Conservation (phyloP, 2,888 invertebrate genomes). For the Heliconius sara region DNA sequence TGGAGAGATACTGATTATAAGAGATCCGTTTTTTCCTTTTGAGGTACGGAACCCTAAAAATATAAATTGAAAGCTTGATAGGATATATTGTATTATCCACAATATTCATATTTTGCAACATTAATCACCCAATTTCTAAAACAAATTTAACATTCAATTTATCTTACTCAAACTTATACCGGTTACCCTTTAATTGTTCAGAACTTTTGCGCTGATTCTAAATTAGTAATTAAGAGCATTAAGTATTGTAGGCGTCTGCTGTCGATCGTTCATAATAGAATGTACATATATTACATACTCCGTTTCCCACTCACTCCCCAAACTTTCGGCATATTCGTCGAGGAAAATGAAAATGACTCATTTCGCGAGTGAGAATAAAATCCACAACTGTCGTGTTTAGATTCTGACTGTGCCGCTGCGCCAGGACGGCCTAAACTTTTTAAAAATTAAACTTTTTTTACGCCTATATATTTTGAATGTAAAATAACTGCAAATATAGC, state of each 20-base stretch:
- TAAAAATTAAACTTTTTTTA: no score
- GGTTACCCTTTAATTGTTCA: conserved; percentile 23
- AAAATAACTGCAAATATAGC: no score
- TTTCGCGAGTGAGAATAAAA: not conserved
- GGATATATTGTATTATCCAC: not conserved
- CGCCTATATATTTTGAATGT: no score
- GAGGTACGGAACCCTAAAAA: no score
- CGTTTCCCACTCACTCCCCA: not conserved
- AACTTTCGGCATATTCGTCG: not conserved
- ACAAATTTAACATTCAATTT: conserved; percentile 27
- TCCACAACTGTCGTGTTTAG: no score
- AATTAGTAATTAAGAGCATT: conserved; percentile 15
- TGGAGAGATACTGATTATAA: no score
- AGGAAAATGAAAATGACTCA: not conserved
- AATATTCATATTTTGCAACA: conserved; percentile 6
- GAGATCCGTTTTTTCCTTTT: no score
- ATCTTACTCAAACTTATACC: conserved; percentile 22
- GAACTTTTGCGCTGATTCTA: conserved; percentile 19
- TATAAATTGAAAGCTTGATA: not conserved
- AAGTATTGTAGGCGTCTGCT: conserved; percentile 9
- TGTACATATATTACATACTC: not conserved
- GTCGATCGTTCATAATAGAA: conserved; percentile 3
- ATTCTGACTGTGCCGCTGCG: no score
- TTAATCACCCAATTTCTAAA: conserved; percentile 21
- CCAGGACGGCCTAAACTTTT: no score